phyloP scores from a whole-genome alignment of 1,140 invertebrate genomes.

The Aphaenogaster floridana region DNA sequence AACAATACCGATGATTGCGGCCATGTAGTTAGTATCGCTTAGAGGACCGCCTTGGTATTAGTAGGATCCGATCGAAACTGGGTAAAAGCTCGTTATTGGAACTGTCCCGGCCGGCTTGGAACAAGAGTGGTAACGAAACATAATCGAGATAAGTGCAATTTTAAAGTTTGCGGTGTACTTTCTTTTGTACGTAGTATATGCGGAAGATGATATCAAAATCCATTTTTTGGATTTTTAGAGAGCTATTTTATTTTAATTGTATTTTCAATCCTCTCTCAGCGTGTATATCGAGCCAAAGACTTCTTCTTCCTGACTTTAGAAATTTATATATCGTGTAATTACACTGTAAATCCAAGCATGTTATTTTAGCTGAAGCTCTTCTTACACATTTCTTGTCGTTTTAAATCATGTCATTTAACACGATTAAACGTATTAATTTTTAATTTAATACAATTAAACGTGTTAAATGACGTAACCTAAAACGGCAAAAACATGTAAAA shows the following conservation, averaged over 20 bases:
- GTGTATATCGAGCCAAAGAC: neutral
- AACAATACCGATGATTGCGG: conserved; percentile 49
- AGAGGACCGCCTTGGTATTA: conserved; percentile 28
- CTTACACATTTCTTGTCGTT: too few species aligned
- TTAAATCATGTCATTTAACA: too few species aligned
- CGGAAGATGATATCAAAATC: neutral
- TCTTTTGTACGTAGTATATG: neutral
- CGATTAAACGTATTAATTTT: too few species aligned
- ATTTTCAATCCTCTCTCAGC: neutral
- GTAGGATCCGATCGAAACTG: conserved; percentile 67
- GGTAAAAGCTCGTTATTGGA: conserved; percentile 73
- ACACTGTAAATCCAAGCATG: too few species aligned
- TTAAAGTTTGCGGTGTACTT: neutral
- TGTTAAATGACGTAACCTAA: too few species aligned
- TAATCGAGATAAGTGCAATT: conserved; percentile 28
- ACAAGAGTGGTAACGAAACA: conserved; percentile 40
- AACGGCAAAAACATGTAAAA: too few species aligned
- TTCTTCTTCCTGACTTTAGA: neutral
- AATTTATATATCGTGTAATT: neutral
- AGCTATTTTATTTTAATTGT: neutral
- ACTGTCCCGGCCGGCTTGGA: conserved; percentile 62
- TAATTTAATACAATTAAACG: too few species aligned
- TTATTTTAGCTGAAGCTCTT: too few species aligned
- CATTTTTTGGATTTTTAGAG: neutral
- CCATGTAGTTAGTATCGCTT: conserved; percentile 41